These are phyloP conservation scores for Zosterops japonicus DNA, from an alignment of 2,113 vertebrate genomes.

Conservation along the genomic window DNA sequence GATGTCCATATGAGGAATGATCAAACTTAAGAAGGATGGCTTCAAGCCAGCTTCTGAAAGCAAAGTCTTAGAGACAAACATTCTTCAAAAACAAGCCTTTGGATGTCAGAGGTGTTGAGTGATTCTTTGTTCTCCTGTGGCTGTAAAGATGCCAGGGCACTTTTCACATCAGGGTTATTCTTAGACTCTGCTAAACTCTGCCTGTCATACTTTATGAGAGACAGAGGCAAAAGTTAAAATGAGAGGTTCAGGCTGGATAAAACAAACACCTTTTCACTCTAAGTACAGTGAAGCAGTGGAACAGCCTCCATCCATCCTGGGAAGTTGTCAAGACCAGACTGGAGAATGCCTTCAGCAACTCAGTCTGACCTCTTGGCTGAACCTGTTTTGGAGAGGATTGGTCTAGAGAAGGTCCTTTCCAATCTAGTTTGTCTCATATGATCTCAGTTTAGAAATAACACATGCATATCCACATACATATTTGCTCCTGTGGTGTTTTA, in stretches of 20 bases:
- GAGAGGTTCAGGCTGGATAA: background rate
- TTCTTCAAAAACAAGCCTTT: conserved; percentile 4
- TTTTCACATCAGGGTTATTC: background rate
- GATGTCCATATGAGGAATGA: conserved; percentile 25
- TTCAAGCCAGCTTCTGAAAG: conserved; percentile 37
- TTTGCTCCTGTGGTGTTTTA: background rate
- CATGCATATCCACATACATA: background rate
- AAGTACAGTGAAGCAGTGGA: background rate
- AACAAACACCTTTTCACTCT: background rate
- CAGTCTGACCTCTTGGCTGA: background rate
- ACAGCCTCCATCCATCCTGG: background rate
- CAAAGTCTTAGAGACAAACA: background rate
- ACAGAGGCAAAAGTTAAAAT: background rate
- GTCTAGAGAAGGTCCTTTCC: background rate
- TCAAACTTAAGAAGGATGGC: conserved; percentile 8
- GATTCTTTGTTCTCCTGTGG: conserved; percentile 4
- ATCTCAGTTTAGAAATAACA: background rate
- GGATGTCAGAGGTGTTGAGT: background rate
- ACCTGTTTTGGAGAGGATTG: background rate
- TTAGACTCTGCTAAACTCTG: background rate
- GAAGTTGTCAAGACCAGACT: background rate
- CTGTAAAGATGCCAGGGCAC: background rate
- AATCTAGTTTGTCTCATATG: background rate
- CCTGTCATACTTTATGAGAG: background rate
- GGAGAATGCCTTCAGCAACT: background rate